A percentile compares a stretch with the other conserved stretches of the same genome.
These are phyloP conservation scores for Petrocephalus schoutedeni DNA, from an alignment of 2,797 vertebrate genomes.

Conservation along the genomic window DNA sequence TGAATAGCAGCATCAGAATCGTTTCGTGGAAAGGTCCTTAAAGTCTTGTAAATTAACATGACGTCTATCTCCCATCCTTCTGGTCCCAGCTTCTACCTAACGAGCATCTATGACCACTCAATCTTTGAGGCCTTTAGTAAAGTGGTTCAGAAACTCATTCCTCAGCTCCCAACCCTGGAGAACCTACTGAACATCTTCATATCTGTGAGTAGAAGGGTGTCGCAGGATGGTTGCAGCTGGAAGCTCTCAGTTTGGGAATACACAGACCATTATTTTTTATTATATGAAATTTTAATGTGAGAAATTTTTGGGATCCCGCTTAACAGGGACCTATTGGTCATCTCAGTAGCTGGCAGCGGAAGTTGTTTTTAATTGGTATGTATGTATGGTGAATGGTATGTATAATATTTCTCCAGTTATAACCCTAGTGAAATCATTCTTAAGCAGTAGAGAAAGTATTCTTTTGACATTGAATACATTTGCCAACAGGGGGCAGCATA, in stretches of 20 bases:
- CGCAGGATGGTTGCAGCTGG: background rate
- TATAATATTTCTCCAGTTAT: background rate
- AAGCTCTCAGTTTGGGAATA: background rate
- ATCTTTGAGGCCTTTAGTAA: constrained; percentile 85
- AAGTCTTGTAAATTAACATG: background rate
- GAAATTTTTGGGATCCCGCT: background rate
- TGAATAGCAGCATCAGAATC: background rate
- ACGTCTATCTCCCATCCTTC: background rate
- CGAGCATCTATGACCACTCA: constrained; percentile 79
- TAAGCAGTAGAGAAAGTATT: background rate
- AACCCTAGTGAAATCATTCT: background rate
- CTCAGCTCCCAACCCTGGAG: constrained; percentile 88
- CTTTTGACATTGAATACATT: constrained; percentile 45
- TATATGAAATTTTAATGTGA: background rate
- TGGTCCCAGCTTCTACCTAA: constrained; percentile 81
- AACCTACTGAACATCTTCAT: constrained; percentile 97
- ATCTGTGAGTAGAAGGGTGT: constrained; percentile 65
- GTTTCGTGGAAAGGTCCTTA: background rate
- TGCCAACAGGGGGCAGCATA: constrained; percentile 49
- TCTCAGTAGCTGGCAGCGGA: background rate
- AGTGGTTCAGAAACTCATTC: constrained; percentile 85
- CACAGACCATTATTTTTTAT: background rate
- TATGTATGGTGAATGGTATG: background rate
- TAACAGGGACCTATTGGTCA: background rate
- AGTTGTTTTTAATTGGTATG: background rate